Base-by-base conservation (phyloP, 2,113 vertebrate genomes). In the Capreolus pygargus region DNA sequence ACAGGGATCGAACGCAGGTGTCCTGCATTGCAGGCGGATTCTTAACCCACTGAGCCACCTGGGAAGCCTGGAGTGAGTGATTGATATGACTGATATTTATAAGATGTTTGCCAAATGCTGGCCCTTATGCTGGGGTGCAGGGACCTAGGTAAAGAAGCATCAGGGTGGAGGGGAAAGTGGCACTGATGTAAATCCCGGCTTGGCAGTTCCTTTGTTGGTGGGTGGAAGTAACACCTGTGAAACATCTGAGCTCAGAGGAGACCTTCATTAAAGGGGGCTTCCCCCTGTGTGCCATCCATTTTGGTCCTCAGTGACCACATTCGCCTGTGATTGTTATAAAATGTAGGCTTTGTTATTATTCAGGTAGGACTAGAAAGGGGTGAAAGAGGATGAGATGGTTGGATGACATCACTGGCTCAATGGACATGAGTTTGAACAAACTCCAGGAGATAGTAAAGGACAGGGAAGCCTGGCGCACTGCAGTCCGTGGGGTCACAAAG, bases 251-350 rank as follows among this genome's bases (percentile, higher is more conserved):
- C 30, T 0, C 6, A 5, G 28, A 52, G 23, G 60, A 64, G 14
- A 9, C 50, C 30, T 21, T 17, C 7, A 0, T 2, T 25, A 45
- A 14, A 1, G 0, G 74, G 8, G 36, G 5, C 36, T 74, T 60
- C 45, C 52, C 5, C 5, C 36, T 1, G 45, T 33, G 12, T 0
- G 15, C 36, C 43, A 33, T 57, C 55, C 50, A 0, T 7, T 2
- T 52, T 4, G 5, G 60, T 15, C 27, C 89, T 61, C 36, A 11
- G 43, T 3, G 2, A 17, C 28, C 58, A 6, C 19, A 2, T 60
- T n/a, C 15, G 0, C 19, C 43, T 1, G 52, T 7, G 88, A 14
- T 2, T 1, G 82, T 45, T 13, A n/a, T 9, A 13, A 23, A 50
- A 19, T 3, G 25, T 11, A 54, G 78, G 19, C 6, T 86, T n/a